Percentiles rank a stretch among this genome's conserved stretches.
These are phyloP conservation scores for Callyntrura guangdongensis DNA, from an alignment of 2,888 invertebrate genomes.

Conservation along the genomic window DNA sequence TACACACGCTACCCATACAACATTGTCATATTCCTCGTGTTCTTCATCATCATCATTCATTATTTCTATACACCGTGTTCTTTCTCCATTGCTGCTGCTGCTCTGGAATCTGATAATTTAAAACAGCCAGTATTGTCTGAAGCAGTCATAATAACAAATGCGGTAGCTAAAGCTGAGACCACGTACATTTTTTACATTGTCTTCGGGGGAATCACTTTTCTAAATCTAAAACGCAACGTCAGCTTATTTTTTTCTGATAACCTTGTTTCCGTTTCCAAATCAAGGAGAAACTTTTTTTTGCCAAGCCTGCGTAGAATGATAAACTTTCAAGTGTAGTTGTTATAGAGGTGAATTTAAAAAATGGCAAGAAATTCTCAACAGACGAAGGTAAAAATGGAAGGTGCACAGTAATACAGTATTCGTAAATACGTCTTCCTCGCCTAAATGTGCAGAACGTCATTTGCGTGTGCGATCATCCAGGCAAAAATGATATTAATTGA, in stretches of 20 bases:
- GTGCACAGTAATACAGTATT: too few species aligned
- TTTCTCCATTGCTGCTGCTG: neutral
- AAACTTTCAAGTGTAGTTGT: neutral
- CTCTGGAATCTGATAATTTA: neutral
- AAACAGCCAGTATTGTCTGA: too few species aligned
- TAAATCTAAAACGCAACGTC: neutral
- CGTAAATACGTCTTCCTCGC: neutral
- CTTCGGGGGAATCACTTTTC: neutral
- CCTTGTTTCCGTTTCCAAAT: too few species aligned
- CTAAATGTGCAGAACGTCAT: neutral
- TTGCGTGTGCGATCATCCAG: neutral
- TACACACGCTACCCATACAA: neutral
- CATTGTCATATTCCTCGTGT: neutral
- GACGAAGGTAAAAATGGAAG: too few species aligned
- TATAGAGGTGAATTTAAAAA: too few species aligned
- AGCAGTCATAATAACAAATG: too few species aligned
- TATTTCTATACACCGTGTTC: slow-evolving; percentile 10
- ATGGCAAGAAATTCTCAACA: too few species aligned
- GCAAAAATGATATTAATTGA: neutral
- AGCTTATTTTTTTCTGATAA: too few species aligned
- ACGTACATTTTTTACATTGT: neutral
- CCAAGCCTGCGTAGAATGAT: neutral
- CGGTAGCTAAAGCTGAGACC: neutral
- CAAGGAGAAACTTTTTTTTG: too few species aligned
- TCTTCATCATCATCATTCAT: slow-evolving; percentile 11